phyloP scores from a whole-genome alignment of 2,888 invertebrate species.

The Thymelicus acteon region DNA sequence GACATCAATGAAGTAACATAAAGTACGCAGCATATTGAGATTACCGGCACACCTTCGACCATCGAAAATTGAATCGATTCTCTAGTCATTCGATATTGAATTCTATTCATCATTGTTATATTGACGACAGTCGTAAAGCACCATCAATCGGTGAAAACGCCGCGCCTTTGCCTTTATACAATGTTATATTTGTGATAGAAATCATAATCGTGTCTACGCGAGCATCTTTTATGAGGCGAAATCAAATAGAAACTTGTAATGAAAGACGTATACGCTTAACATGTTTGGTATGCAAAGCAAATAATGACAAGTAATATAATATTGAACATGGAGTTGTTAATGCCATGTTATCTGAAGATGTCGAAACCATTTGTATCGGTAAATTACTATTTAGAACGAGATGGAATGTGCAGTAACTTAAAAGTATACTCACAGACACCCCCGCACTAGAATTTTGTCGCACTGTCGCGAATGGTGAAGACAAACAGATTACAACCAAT shows the following conservation, averaged over 20 bases:
- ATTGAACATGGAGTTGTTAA: conserved; percentile 77
- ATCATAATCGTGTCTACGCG: conserved; percentile 77
- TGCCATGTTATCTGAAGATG: conserved; percentile 61
- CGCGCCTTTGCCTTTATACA: conserved; percentile 60
- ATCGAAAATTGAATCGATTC: conserved; percentile 45
- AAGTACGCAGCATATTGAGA: conserved; percentile 51
- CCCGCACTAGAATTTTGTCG: neutral
- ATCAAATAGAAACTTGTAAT: conserved; percentile 85
- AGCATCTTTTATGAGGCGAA: conserved; percentile 79
- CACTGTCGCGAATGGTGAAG: too few species aligned
- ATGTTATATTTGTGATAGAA: conserved; percentile 81
- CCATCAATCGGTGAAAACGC: conserved; percentile 50
- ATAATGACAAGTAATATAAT: conserved; percentile 76
- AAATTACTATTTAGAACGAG: conserved; percentile 1
- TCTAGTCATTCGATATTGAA: conserved; percentile 51
- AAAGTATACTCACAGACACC: neutral
- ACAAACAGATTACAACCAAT: neutral
- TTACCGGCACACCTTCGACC: conserved; percentile 50
- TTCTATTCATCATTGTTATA: conserved; percentile 48
- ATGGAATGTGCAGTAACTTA: neutral
- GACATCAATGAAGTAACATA: conserved; percentile 61
- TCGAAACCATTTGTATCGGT: conserved; percentile 42
- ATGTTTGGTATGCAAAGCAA: conserved; percentile 77
- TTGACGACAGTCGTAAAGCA: conserved; percentile 46
- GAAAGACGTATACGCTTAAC: conserved; percentile 74